Base-by-base conservation (phyloP, 1,140 invertebrate genomes). In the Paralvinella palmiformis region DNA sequence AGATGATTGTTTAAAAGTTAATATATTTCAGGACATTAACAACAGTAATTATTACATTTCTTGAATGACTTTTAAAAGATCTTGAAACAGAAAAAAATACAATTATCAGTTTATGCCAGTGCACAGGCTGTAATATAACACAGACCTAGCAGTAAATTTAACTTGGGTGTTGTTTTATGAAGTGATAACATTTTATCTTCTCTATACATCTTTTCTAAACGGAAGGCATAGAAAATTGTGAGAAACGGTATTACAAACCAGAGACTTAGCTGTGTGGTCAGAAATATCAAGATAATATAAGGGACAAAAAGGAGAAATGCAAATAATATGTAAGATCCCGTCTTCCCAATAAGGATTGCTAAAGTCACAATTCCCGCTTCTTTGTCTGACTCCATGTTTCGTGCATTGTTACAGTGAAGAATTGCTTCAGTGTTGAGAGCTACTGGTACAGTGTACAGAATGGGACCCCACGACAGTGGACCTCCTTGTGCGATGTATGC, bases 401-500 rank as follows among this genome's bases (percentile, higher is more conserved):
- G 85, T 1, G 92, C 93, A 76, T 96, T 96, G 71, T 96, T 97
- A 71, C 90, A 91, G 76, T 96, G 94, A 52, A 97, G 82, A 72
- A 96, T 95, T 29, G 93, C 93, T 78, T 96, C 94, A 10, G 93
- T 94, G 71, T 96, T 96, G 1, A 97, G 80, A 6, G 94, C 93
- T 65, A 97, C 77, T 10, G 94, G 94, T 71, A 96, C 87, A 20
- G 94, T 93, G 81, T 95, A 96, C 69, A 92, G 89, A 69, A 96
- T 89, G 0, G 91, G 75, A 41, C 73, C 64, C 5, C 71, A 57
- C 5, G 73, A 71, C 31, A 93, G 82, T 55, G 87, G 84, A 17
- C 93, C 93, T 1, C 91, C 92, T 80, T 96, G 93, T 33, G 91
- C 86, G 83, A 96, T 87, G 71, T 92, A 96, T 0, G 93, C 89